Evolutionary conservation across 2,888 invertebrate species (phyloP).

Genomic region (Cheiracanthium punctorium): DNA sequence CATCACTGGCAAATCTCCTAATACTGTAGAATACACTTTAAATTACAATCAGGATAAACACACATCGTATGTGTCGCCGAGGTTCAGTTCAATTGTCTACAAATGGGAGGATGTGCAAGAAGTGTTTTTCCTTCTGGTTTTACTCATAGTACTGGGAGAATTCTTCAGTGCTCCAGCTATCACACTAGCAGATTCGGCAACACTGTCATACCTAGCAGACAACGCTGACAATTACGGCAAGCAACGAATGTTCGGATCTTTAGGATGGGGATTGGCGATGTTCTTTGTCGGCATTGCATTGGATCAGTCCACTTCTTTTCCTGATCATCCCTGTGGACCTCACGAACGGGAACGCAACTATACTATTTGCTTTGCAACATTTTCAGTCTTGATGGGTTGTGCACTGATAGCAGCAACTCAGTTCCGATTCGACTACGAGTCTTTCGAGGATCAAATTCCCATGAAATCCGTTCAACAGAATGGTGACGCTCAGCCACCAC

Average conservation of each 20-base stretch:
- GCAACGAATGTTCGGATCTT: constrained; percentile 97
- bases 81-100: constrained; percentile 95
- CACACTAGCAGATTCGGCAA: constrained; percentile 91
- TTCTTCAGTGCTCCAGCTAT: constrained; percentile 97
- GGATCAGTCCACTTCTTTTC: constrained; percentile 97
- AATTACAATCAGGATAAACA: constrained; percentile 77
- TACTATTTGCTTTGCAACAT: constrained; percentile 98
- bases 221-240: constrained; percentile 88
- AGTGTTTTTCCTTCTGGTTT: constrained; percentile 93
- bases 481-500: constrained; percentile 18
- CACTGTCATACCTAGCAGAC: constrained; percentile 82
- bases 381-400: constrained; percentile 96
- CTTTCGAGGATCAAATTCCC: constrained; percentile 63
- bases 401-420: constrained; percentile 94
- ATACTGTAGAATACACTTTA: constrained; percentile 79
- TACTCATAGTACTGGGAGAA: constrained; percentile 96
- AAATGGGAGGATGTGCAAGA: constrained; percentile 90
- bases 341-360: constrained; percentile 96
- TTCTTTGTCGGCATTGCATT: constrained; percentile 97
- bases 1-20: constrained; percentile 82
- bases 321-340: constrained; percentile 85
- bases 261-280: constrained; percentile 99
- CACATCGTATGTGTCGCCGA: constrained; percentile 88
- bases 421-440: constrained; percentile 81
- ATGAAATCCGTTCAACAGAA: constrained; percentile 66